Evolutionary conservation across 2,113 vertebrate species (phyloP), one percentile per base, ranked within the genome.

Genomic region (Gnathonemus longibarbis): DNA sequence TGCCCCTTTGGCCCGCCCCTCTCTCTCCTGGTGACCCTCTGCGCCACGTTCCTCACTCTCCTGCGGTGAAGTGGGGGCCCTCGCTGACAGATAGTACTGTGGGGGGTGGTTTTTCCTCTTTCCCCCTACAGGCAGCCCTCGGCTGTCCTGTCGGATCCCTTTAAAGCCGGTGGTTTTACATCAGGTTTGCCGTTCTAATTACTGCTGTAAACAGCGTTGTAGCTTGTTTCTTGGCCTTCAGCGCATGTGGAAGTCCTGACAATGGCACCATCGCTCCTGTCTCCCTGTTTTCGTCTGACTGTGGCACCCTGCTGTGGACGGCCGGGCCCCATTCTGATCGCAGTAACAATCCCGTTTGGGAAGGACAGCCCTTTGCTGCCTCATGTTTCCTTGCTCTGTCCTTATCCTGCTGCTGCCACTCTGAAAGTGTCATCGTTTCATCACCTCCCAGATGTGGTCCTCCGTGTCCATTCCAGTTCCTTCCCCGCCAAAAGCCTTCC

Each of bases 1-100:
- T 92, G 62, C 1, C 88, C 89, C 88, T 11, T 86, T 3, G 92
- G 90, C 0, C 91, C 94, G 9, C 91, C 92, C 42, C 0, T 91
- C 45, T 94, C 95, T 11, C 0, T 92, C 13, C 91, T 96, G 89
- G 27, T 84, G 0, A 56, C 93, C 0, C 45, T 95, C 86, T 97
- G 97, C 96, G 96, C 93, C 15, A 90, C 96, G 7, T n/a, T n/a
- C 17, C 39, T 42, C 45, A 48, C 45, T 19, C 21, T 84, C 19
- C 19, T 35, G 45, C 31, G 2, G 31, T 77, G 70, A 77, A 0
- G 5, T 9, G 2, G 31, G 70, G 15, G 31, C 70, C 6, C 31
- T 19, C 31, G 9, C 5, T 77, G 70, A 39, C 27, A 77, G 70
- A 39, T 19, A 39, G 31, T 5, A 66, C 62, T 66, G n/a, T 66